Evolutionary conservation across 2,888 invertebrate species (phyloP).

Genomic region (Heliconius sara): DNA sequence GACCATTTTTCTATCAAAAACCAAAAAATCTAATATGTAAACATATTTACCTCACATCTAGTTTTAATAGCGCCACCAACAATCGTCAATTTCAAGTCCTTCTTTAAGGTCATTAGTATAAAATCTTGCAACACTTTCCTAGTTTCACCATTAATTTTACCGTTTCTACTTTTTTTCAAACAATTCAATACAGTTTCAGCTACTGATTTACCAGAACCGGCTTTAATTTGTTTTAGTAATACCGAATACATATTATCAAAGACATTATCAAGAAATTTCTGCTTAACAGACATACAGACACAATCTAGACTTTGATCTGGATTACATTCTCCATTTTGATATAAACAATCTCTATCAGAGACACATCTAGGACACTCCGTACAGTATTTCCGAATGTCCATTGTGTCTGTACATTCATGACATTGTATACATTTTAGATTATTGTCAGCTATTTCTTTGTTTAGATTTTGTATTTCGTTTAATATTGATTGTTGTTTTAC

Average conservation of each 20-base stretch:
- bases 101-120: conserved; percentile 66
- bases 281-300: conserved; percentile 68
- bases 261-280: conserved; percentile 72
- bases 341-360: conserved; percentile 61
- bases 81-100: conserved; percentile 74
- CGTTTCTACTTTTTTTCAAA: conserved; percentile 69
- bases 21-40: neutral
- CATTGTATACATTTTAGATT: conserved; percentile 62
- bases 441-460: conserved; percentile 58
- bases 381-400: conserved; percentile 64
- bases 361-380: conserved; percentile 71
- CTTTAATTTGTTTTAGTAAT: conserved; percentile 63
- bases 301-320: conserved; percentile 63
- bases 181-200: conserved; percentile 65
- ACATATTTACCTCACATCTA: conserved; percentile 68
- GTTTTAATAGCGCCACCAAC: conserved; percentile 78
- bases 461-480: conserved; percentile 61
- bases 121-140: conserved; percentile 68
- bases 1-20: neutral
- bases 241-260: conserved; percentile 78
- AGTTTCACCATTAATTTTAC: conserved; percentile 67
- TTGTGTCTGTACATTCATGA: conserved; percentile 64
- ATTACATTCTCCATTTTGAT: conserved; percentile 58
- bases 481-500: conserved; percentile 58
- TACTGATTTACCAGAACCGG: conserved; percentile 63